Percentiles rank a stretch among this genome's conserved stretches.
These are phyloP conservation scores for Oegoconia quadripuncta DNA, from an alignment of 2,888 invertebrate genomes.

Conservation along the genomic window DNA sequence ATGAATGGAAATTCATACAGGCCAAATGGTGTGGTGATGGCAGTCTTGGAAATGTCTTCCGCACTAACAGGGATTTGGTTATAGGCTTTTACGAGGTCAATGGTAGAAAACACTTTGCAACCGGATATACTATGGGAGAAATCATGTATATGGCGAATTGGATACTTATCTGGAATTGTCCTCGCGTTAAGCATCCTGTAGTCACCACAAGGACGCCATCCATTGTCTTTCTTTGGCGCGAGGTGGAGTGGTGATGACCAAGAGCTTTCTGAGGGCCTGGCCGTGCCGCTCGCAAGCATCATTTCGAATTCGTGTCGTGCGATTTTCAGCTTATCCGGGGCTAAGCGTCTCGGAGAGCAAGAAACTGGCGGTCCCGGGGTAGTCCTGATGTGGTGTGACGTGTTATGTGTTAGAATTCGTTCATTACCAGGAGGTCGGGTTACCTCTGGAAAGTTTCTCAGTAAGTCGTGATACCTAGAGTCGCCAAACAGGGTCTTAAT, in stretches of 20 bases:
- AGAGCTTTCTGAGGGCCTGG: slow-evolving; percentile 21
- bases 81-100: slow-evolving; percentile 33
- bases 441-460: slow-evolving; percentile 14
- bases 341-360: slow-evolving; percentile 29
- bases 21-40: slow-evolving; percentile 37
- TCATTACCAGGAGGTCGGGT: slow-evolving; percentile 17
- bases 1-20: slow-evolving; percentile 35
- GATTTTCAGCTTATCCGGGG: slow-evolving; percentile 29
- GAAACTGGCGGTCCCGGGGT: slow-evolving; percentile 26
- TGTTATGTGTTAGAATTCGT: slow-evolving; percentile 22
- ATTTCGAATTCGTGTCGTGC: slow-evolving; percentile 32
- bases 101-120: slow-evolving; percentile 12
- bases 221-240: slow-evolving; percentile 33
- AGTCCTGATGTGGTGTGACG: slow-evolving; percentile 28
- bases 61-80: slow-evolving; percentile 42
- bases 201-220: slow-evolving; percentile 44
- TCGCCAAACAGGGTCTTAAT: slow-evolving; percentile 8
- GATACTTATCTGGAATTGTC: slow-evolving; percentile 37
- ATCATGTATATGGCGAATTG: slow-evolving; percentile 25
- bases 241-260: slow-evolving; percentile 41
- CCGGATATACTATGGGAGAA: slow-evolving; percentile 15
- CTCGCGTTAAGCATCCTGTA: slow-evolving; percentile 35
- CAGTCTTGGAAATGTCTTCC: slow-evolving; percentile 41
- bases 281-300: slow-evolving; percentile 26
- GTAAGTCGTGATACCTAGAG: slow-evolving; percentile 6